Conservation (phyloP, 2,113 vertebrate species). For the Onychostruthus taczanowskii region DNA sequence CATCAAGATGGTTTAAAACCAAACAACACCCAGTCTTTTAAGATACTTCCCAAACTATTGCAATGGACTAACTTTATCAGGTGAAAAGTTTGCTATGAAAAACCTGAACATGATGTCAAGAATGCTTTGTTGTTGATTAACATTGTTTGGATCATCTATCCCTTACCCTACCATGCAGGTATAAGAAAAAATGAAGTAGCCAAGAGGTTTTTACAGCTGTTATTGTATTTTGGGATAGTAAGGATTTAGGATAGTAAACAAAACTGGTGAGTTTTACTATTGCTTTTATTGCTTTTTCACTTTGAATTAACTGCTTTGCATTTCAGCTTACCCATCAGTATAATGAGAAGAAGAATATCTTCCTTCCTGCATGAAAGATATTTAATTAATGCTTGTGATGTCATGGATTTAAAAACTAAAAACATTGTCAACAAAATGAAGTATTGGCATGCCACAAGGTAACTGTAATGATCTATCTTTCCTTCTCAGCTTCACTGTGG, state of each 20-base stretch:
- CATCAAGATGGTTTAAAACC: neutral
- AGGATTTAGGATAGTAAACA: neutral
- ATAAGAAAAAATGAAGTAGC: neutral
- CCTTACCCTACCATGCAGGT: neutral
- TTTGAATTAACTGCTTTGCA: neutral
- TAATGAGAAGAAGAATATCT: neutral
- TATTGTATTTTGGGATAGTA: neutral
- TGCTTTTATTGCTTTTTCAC: neutral
- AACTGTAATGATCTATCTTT: neutral
- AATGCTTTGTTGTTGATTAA: neutral
- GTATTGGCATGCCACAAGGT: neutral
- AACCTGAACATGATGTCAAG: neutral
- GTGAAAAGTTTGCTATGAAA: neutral
- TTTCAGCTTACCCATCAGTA: neutral
- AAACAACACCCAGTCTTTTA: neutral
- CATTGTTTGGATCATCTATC: neutral
- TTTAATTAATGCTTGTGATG: neutral
- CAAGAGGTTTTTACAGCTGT: neutral
- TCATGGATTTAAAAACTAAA: neutral
- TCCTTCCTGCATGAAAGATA: neutral
- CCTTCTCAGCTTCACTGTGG: neutral
- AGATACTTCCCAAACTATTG: neutral
- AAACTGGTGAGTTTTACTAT: neutral
- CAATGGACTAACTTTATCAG: neutral
- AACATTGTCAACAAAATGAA: neutral